A percentile compares a stretch with the other conserved stretches of the same genome.
phyloP scores from a whole-genome alignment of 2,888 invertebrate genomes.

The Caprella mutica region DNA sequence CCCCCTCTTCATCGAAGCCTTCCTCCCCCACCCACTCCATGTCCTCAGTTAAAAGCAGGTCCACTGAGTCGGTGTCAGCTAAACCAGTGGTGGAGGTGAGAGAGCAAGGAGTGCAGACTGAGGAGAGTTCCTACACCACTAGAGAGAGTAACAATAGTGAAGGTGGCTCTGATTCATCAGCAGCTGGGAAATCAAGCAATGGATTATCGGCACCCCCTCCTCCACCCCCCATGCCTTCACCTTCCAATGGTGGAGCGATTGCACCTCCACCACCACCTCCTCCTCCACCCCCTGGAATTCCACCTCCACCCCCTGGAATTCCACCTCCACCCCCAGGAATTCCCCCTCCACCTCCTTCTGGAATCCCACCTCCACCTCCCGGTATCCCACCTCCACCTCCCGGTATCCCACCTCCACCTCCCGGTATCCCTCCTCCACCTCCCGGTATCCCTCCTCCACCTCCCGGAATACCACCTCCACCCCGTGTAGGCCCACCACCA shows the following conservation, averaged over 20 bases:
- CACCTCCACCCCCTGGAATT: constrained; percentile 8
- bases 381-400: constrained; percentile 35
- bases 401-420: constrained; percentile 35
- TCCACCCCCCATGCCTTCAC: constrained; percentile 36
- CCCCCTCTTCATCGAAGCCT: constrained; percentile 4
- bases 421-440: not conserved
- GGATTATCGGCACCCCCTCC: constrained; percentile 12
- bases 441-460: constrained; percentile 28
- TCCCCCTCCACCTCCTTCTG: constrained; percentile 23
- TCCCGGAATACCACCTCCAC: constrained; percentile 36
- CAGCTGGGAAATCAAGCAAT: no score
- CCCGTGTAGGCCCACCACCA: constrained; percentile 36
- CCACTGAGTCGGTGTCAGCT: no score
- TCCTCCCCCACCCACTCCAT: constrained; percentile 18
- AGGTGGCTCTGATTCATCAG: constrained; percentile 13
- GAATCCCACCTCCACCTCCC: constrained; percentile 34
- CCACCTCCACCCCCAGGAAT: constrained; percentile 6
- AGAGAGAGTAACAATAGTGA: no score
- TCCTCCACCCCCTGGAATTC: constrained; percentile 2
- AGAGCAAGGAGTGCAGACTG: no score
- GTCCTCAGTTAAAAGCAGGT: no score
- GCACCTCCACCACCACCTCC: constrained; percentile 18
- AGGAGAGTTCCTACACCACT: no score
- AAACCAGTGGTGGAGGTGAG: no score
- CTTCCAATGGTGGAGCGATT: not conserved